These are phyloP conservation scores for Sipha maydis DNA, from an alignment of 2,888 invertebrate genomes.

Conservation along the genomic window DNA sequence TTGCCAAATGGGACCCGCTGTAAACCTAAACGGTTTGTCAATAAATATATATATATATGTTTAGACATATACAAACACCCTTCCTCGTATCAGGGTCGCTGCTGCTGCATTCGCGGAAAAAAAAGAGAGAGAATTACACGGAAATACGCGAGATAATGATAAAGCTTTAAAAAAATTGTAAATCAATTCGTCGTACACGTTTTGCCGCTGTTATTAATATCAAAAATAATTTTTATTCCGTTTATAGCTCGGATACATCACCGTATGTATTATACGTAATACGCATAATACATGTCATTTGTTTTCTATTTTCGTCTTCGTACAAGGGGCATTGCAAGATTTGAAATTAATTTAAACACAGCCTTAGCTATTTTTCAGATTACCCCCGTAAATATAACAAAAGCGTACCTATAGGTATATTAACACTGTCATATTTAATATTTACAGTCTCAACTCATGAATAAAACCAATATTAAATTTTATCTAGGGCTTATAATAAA, in stretches of 20 bases:
- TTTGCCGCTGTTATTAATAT: not conserved
- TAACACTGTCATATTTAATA: not conserved
- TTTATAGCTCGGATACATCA: not conserved
- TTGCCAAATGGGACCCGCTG: slow-evolving; percentile 52
- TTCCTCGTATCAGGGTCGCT: too few relatives aligned
- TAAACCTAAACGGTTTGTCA: slow-evolving; percentile 54
- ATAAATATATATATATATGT: slow-evolving; percentile 1
- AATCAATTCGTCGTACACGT: not conserved
- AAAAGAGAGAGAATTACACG: not conserved
- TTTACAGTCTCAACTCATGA: not conserved
- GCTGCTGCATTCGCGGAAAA: not conserved
- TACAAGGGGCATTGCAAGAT: too few relatives aligned
- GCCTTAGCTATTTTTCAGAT: too few relatives aligned
- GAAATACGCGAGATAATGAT: not conserved
- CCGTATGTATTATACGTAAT: not conserved
- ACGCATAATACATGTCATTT: too few relatives aligned
- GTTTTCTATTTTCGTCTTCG: too few relatives aligned
- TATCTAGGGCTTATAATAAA: not conserved
- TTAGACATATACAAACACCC: not conserved
- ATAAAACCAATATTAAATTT: not conserved
- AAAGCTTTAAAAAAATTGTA: slow-evolving; percentile 26
- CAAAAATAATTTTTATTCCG: not conserved
- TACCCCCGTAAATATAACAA: too few relatives aligned
- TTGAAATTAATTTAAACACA: too few relatives aligned
- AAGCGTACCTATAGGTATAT: too few relatives aligned